Percentiles rank a stretch among this genome's conserved stretches.
Conservation (phyloP, 2,888 invertebrate species). For the Drosophila mimetica region DNA sequence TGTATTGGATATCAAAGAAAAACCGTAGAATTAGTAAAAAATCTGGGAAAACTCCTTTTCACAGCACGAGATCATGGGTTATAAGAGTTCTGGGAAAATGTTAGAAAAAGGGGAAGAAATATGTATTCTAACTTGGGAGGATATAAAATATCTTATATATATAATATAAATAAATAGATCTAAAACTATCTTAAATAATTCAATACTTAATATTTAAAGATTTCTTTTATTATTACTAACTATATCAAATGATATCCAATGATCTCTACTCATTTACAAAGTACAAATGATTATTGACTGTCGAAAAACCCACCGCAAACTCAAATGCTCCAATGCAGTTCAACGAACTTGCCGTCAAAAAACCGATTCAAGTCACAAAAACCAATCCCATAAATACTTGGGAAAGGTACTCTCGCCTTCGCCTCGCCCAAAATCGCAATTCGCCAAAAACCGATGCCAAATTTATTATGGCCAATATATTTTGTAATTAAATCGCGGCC, state of each 20-base stretch:
- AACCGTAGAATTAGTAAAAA: background rate
- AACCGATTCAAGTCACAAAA: constrained; percentile 24
- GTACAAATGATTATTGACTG: no score
- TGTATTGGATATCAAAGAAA: background rate
- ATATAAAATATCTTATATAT: no score
- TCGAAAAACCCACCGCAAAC: background rate
- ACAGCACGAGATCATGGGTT: constrained; percentile 1
- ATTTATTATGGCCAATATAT: constrained; percentile 57
- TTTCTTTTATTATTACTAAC: no score
- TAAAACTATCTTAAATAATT: no score
- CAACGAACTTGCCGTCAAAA: constrained; percentile 19
- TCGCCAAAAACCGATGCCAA: constrained; percentile 44
- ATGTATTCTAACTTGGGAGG: background rate
- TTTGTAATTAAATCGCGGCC: constrained; percentile 40
- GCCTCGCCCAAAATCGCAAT: constrained; percentile 42
- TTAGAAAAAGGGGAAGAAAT: background rate
- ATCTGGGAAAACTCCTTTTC: constrained; percentile 7
- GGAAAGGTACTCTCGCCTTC: constrained; percentile 36
- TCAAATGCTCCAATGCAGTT: background rate
- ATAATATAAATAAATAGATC: no score
- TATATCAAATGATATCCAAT: no score
- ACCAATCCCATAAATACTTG: constrained; percentile 45
- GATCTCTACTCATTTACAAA: no score
- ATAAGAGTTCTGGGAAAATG: background rate
- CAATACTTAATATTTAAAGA: no score